Conservation (phyloP, 2,888 invertebrate genomes). For the Abrostola triplasia region DNA sequence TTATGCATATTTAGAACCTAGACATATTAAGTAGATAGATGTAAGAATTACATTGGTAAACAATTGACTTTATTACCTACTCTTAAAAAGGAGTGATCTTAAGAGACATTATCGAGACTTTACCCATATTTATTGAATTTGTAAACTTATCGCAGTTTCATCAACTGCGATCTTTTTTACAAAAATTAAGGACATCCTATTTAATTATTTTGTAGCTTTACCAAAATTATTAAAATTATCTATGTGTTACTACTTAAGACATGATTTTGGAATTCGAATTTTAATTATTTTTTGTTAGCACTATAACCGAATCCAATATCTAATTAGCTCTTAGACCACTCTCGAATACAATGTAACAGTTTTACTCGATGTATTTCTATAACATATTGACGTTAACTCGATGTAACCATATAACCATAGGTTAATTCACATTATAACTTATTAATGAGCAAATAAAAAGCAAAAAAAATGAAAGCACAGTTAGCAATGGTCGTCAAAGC, state of each 20-base stretch:
- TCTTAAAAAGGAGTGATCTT: constrained; percentile 35
- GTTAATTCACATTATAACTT: constrained; percentile 17
- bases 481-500: constrained; percentile 25
- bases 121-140: constrained; percentile 48
- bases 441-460: constrained; percentile 23
- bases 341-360: constrained; percentile 15
- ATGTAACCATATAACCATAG: constrained; percentile 19
- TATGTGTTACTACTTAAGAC: too few species aligned
- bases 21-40: constrained; percentile 1
- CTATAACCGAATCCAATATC: background rate
- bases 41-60: constrained; percentile 35
- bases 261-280: too few species aligned
- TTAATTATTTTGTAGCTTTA: constrained; percentile 9
- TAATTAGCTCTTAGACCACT: constrained; percentile 30
- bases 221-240: background rate
- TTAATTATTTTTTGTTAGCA: background rate
- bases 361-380: background rate
- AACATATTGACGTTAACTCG: constrained; percentile 4
- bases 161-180: constrained; percentile 46
- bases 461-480: constrained; percentile 14
- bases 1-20: background rate
- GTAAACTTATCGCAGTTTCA: constrained; percentile 40
- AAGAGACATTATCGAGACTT: constrained; percentile 45
- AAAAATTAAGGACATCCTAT: constrained; percentile 47
- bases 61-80: constrained; percentile 36